Evolutionary conservation across 2,888 invertebrate genomes (phyloP), one percentile per base, ranked within the genome.

Genomic region (Seira ritae): DNA sequence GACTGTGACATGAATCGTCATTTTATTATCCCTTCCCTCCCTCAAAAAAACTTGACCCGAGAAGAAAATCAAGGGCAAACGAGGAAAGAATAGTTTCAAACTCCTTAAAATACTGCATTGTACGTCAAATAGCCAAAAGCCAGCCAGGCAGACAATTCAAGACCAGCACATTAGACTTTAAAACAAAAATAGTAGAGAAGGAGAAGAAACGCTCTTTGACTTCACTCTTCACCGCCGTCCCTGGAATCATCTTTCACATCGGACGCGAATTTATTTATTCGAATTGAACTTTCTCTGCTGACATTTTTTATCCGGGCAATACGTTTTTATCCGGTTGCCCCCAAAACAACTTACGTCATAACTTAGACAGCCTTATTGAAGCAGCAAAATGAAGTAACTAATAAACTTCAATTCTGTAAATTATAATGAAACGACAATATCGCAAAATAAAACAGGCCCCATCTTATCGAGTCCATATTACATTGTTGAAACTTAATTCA

Each of bases 1-100:
- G n/a, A n/a, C 31, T 55, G 55, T 55, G 55, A 55, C 55, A 55
- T 55, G 55, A 55, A 55, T 55, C 55, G 12, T 55, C 15, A 42
- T 55, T 55, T 55, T 55, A 55, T 55, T 55, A 15, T 17, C 55
- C 55, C 55, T 55, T 55, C 17, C 17, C 15, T 17, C 42, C 6
- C 12, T 42, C 12, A 42, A 55, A 55, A 17, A 55, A 55, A 12
- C 55, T 55, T 55, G 55, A 55, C 55, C 55, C 17, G 15, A 55
- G 15, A 12, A 55, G 55, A 15, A 12, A 55, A 55, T 55, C 55
- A 55, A 55, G 55, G 55, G 55, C 17, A 55, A 55, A 55, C 3
- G 12, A n/a, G 55, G 17, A 55, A 8, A 3, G 55, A 55, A 55
- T 12, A 17, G 55, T 15, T 55, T 55, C 1, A 42, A 42, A 42